Percentiles rank a stretch among this genome's conserved stretches.
These are phyloP conservation scores for Lepidochrysops patricia DNA, from an alignment of 2,888 invertebrate species.

Conservation along the genomic window DNA sequence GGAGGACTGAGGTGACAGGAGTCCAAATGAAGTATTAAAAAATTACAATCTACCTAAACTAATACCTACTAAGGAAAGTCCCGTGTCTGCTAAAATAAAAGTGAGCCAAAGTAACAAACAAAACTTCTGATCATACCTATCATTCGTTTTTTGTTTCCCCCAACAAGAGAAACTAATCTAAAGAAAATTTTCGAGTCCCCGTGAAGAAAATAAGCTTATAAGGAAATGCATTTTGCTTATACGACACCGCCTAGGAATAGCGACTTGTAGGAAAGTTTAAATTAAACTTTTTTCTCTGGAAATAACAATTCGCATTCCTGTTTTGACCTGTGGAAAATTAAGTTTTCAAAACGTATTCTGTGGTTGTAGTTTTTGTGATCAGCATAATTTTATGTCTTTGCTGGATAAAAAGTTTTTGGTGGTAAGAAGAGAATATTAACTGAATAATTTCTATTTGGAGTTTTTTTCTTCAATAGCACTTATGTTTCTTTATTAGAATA, in stretches of 20 bases:
- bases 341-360: constrained; percentile 14
- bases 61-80: no score
- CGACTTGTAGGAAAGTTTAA: constrained; percentile 60
- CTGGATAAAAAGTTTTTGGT: no score
- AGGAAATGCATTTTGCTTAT: constrained; percentile 67
- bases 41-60: no score
- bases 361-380: background rate
- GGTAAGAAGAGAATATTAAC: no score
- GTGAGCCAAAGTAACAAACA: background rate
- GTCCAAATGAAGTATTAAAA: no score
- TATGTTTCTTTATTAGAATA: background rate
- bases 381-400: background rate
- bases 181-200: constrained; percentile 70
- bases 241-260: constrained; percentile 53
- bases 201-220: constrained; percentile 70
- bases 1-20: no score
- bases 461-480: no score
- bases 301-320: constrained; percentile 40
- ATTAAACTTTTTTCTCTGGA: constrained; percentile 59
- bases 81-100: background rate
- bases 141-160: constrained; percentile 66
- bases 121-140: constrained; percentile 45
- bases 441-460: no score
- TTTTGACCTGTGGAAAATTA: constrained; percentile 21
- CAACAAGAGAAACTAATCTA: constrained; percentile 74